Evolutionary conservation across 2,797 vertebrate genomes (phyloP).

Genomic region (Hapalemur alaotrensis): DNA sequence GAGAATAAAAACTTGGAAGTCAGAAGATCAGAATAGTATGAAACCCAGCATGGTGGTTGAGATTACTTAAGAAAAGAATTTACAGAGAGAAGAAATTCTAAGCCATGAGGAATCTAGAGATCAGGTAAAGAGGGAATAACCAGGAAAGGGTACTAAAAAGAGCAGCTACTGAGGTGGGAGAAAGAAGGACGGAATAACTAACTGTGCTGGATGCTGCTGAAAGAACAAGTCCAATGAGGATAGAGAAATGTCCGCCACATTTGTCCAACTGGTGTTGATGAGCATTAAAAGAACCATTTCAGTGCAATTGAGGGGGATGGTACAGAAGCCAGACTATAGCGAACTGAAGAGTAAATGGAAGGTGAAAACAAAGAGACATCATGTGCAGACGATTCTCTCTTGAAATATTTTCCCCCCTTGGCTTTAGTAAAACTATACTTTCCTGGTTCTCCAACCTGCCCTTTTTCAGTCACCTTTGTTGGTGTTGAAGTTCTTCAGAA

Average conservation of each 20-base stretch:
- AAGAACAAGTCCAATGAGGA: background rate
- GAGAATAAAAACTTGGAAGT: conserved; percentile 22
- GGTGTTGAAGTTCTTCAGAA: background rate
- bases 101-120: conserved; percentile 3
- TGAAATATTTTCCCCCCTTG: background rate
- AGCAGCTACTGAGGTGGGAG: background rate
- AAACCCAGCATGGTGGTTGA: background rate
- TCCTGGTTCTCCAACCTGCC: background rate
- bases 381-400: background rate
- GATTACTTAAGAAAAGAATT: background rate
- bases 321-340: background rate
- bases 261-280: background rate
- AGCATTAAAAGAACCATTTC: background rate
- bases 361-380: background rate
- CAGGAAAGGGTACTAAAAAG: background rate
- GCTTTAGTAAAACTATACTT: background rate
- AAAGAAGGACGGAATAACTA: background rate
- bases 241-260: background rate
- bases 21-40: background rate
- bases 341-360: background rate
- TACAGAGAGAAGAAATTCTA: background rate
- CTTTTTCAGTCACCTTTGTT: background rate
- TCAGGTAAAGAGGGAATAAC: background rate
- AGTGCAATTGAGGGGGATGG: background rate
- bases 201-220: background rate